Evolutionary conservation across 2,888 invertebrate genomes (phyloP).

Genomic region (Gibbula magus): DNA sequence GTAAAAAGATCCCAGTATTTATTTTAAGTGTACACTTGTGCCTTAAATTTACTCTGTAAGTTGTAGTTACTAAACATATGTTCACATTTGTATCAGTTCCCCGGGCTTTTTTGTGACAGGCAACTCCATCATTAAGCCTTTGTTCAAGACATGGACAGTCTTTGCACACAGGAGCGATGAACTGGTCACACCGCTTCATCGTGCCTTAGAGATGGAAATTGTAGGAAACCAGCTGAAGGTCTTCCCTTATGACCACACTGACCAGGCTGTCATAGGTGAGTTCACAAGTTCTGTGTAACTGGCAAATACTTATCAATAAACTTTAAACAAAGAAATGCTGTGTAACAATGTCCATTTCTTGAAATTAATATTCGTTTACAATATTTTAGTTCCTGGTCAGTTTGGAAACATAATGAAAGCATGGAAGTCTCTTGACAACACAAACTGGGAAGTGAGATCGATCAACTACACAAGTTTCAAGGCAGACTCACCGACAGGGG

Average conservation of each 20-base stretch:
- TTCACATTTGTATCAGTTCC: too few species aligned
- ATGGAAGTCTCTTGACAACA: background rate
- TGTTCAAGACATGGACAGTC: constrained; percentile 4
- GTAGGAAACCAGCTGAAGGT: background rate
- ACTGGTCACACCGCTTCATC: background rate
- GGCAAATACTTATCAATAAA: too few species aligned
- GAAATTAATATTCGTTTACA: background rate
- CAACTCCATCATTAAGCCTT: background rate
- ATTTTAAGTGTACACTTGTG: too few species aligned
- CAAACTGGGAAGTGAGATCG: background rate
- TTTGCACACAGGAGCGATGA: background rate
- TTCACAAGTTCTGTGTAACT: background rate
- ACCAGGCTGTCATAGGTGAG: background rate
- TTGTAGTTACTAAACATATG: too few species aligned
- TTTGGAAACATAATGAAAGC: constrained; percentile 1
- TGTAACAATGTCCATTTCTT: too few species aligned
- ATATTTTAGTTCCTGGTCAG: background rate
- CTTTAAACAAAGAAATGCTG: too few species aligned
- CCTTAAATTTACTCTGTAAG: too few species aligned
- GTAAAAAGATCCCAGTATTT: too few species aligned
- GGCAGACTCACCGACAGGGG: too few species aligned
- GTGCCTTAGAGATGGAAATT: background rate
- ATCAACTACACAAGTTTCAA: background rate
- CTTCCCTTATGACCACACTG: background rate
- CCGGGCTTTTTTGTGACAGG: background rate